Evolutionary conservation across 2,888 invertebrate species (phyloP), one percentile per base, ranked within the genome.

Genomic region (Leucania comma): DNA sequence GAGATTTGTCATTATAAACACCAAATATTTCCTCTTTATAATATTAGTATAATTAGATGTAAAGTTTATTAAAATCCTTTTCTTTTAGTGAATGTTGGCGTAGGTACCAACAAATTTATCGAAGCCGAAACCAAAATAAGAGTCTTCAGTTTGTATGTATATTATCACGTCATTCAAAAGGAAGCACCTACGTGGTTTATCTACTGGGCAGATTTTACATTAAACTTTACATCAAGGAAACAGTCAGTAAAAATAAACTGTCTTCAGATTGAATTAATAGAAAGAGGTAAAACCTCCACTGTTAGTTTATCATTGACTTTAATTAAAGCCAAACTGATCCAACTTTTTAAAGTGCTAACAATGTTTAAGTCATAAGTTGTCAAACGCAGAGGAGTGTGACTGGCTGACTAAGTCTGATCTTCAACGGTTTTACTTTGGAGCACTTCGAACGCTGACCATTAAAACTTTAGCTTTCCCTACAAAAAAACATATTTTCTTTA

Each of bases 391-490:
- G 6, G 9, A 75, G 53, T 57, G 48, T 24, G 48, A 53, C 75
- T 57, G 14, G 12, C 29, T 51, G 60, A 59, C 29, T 59, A 50
- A 10, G 38, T 57, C 20, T 60, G 61, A 53, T 68, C 20, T 35
- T 46, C 57, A 51, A 50, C 10, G 56, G 38, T 61, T 60, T 50
- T 22, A 60, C 46, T 69, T 72, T 20, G 51, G n/a, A 72, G 14
- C n/a, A 50, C 68, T 42, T 61, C 68, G 61, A 53, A 64, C 58
- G 48, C 60, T 53, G 46, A 10, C 68, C 67, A 80, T 76, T 75
- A 75, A 72, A 83, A 83, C 72, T 83, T 80, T 57, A 17, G 50
- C 50, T 42, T 57, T 59, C 53, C 35, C 48, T 58, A 57, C 22
- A 64, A 64, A 69, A n/a, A 67, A 42, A 42, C 20, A 20, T 26